Percentiles rank a stretch among this genome's conserved stretches.
These are phyloP conservation scores for Callitettix versicolor DNA, from an alignment of 1,140 invertebrate genomes.

Conservation along the genomic window DNA sequence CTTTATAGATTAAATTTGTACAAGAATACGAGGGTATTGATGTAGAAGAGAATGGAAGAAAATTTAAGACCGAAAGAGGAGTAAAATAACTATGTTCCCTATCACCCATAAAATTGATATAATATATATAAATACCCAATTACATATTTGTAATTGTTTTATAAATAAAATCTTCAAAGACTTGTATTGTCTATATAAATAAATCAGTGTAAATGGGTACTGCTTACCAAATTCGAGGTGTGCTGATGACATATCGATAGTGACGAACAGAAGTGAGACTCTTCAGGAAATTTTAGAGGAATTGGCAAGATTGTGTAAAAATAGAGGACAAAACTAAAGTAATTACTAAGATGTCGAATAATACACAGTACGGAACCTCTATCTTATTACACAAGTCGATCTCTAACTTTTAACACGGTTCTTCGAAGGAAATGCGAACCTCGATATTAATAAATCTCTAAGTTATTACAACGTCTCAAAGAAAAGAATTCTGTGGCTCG, in stretches of 20 bases:
- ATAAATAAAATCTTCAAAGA: background rate
- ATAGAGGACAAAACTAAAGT: background rate
- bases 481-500: no score
- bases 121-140: conserved; percentile 38
- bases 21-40: conserved; percentile 45
- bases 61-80: no score
- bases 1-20: no score
- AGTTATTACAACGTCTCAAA: no score
- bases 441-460: no score
- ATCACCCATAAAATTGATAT: conserved; percentile 49
- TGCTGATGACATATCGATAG: background rate
- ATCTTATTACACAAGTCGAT: no score
- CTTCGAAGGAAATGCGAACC: no score
- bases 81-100: conserved; percentile 55
- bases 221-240: background rate
- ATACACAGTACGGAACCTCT: no score
- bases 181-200: background rate
- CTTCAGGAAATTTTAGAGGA: background rate
- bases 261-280: background rate
- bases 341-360: no score
- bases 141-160: conserved; percentile 12
- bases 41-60: conserved; percentile 51
- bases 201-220: background rate
- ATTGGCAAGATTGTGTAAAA: background rate
- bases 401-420: no score